phyloP scores from a whole-genome alignment of 2,888 invertebrate species.

The Conistra vaccinii region DNA sequence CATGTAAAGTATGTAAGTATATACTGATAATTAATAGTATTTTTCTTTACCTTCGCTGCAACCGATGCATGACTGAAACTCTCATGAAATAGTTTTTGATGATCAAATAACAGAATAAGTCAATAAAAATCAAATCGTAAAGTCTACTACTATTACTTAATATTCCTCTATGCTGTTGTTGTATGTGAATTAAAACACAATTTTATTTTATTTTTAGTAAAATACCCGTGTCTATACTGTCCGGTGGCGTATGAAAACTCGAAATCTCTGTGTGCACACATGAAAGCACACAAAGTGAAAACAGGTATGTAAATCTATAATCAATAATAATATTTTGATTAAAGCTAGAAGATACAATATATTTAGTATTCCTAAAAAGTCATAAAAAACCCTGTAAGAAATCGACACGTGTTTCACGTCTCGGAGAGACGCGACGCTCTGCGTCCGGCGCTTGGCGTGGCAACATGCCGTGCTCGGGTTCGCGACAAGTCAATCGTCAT shows the following conservation, averaged over 20 bases:
- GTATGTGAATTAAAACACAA: not conserved
- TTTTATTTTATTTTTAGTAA: slow-evolving; percentile 71
- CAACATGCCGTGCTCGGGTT: too few species aligned
- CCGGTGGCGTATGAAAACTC: slow-evolving; percentile 87
- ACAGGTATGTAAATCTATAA: slow-evolving; percentile 66
- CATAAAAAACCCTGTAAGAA: too few species aligned
- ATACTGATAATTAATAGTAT: not conserved
- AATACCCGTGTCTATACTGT: slow-evolving; percentile 87
- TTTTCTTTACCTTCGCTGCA: not conserved
- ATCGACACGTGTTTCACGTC: too few species aligned
- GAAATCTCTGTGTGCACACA: slow-evolving; percentile 91
- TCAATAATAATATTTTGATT: too few species aligned
- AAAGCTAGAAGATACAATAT: too few species aligned
- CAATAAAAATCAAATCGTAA: too few species aligned
- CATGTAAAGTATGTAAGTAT: slow-evolving; percentile 84
- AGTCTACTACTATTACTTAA: not conserved
- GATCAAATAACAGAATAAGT: not conserved
- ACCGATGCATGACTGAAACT: not conserved
- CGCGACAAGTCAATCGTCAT: too few species aligned
- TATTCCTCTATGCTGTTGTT: not conserved
- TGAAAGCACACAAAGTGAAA: slow-evolving; percentile 90
- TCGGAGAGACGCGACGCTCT: too few species aligned
- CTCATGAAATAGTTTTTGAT: not conserved
- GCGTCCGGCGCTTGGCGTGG: too few species aligned
- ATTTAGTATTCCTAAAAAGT: too few species aligned